Evolutionary conservation across 2,113 vertebrate genomes (phyloP).

Genomic region (Lampris megalopsis): DNA sequence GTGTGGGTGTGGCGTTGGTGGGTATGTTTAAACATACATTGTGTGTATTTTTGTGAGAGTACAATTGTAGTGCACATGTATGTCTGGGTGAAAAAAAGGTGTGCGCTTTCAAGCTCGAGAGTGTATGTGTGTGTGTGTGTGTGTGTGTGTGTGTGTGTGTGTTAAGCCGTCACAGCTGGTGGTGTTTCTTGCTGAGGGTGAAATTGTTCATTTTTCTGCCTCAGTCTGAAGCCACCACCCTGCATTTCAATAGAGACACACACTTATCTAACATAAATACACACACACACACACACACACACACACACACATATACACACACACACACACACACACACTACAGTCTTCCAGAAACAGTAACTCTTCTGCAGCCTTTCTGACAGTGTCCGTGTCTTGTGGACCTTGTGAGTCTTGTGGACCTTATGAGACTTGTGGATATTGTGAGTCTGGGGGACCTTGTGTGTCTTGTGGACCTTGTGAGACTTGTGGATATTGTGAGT

Average conservation of each 20-base stretch:
- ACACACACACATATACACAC: not conserved
- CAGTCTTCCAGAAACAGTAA: too few species aligned
- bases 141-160: constrained; percentile 2
- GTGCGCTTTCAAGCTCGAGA: too few species aligned
- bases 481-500: too few species aligned
- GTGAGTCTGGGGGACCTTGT: too few species aligned
- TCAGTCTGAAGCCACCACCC: constrained; percentile 6
- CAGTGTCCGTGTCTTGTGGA: too few species aligned
- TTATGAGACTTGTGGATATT: too few species aligned
- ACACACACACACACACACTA: too few species aligned
- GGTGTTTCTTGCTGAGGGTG: constrained; percentile 9
- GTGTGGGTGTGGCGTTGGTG: not conserved
- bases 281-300: not conserved
- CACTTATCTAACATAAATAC: not conserved
- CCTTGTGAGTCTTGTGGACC: too few species aligned
- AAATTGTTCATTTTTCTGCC: constrained; percentile 6
- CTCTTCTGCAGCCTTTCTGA: too few species aligned
- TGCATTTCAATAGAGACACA: constrained; percentile 7
- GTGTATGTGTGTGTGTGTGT: not conserved
- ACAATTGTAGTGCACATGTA: not conserved
- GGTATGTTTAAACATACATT: not conserved
- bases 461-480: too few species aligned
- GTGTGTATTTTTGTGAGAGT: not conserved
- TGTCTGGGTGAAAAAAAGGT: not conserved
- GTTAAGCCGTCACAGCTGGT: constrained; percentile 9